Evolutionary conservation across 1,140 invertebrate species (phyloP), one percentile per base, ranked within the genome.

Genomic region (Plectrocnemia conspersa): DNA sequence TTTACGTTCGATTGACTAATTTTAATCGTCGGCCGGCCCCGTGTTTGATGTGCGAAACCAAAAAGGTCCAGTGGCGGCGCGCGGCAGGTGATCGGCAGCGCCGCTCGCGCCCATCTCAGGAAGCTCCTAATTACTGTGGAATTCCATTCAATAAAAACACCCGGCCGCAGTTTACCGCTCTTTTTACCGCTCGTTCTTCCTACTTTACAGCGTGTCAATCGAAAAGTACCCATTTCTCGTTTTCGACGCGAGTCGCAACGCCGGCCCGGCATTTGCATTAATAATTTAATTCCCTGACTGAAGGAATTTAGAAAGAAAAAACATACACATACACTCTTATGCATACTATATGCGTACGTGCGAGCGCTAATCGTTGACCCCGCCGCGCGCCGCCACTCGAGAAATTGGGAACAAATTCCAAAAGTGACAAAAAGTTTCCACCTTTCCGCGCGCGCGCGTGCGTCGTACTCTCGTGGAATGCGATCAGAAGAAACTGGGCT

Each of bases 81-180:
- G 45, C 27, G 45, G 45, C 45, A 48, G 45, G 45, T 48, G 45
- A 48, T n/a, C n/a, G 45, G 45, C 45, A 48, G 45, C 29, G 45
- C 45, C 45, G 45, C 29, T 13, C 45, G 45, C 45, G 45, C 45
- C 45, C 45, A 24, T 19, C 45, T 48, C 45, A 48, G 45, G 45
- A 48, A 48, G 45, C 45, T 48, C 45, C 45, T 48, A 48, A 48
- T 48, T 48, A 48, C 45, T 48, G 45, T 48, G 45, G 45, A 48
- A 48, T 48, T 48, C 45, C 45, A 48, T 48, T 48, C 45, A 48
- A 48, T 48, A 48, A 48, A 48, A 48, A 48, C 27, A 15, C 27
- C 45, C 45, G 45, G 29, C 45, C 45, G 32, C 45, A 48, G 45
- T 48, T 48, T 48, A 48, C 45, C 45, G 45, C 45, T 48, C 21